Evolutionary conservation across 92 coral and sea anemone species (phyloP).

Genomic region (Bergia sp.): DNA sequence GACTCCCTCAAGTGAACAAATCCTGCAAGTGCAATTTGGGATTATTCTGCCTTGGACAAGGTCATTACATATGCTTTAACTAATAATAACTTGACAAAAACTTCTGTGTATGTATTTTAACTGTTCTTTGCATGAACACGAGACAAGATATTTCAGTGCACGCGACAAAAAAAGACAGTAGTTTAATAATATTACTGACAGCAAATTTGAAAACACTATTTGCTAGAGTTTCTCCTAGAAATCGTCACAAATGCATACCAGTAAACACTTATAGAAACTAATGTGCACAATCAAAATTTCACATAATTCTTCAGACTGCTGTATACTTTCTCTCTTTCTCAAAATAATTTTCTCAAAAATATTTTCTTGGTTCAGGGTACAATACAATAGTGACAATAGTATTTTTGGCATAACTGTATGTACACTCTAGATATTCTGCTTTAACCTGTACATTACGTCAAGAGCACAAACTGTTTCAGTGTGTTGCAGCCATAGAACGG

Average conservation of each 20-base stretch:
- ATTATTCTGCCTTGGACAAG: too few species aligned
- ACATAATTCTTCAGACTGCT: neutral
- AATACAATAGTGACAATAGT: conserved; percentile 1
- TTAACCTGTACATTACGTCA: neutral
- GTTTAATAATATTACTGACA: neutral
- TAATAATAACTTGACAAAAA: neutral
- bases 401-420: conserved; percentile 3
- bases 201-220: neutral
- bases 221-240: neutral
- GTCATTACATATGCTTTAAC: too few species aligned
- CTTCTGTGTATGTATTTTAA: neutral
- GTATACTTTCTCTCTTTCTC: neutral
- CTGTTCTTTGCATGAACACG: neutral
- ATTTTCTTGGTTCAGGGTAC: conserved; percentile 13
- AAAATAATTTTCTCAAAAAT: conserved; percentile 39
- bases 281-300: neutral
- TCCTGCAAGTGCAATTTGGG: too few species aligned
- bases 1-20: neutral
- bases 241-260: too few species aligned
- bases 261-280: too few species aligned
- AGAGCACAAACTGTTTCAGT: neutral
- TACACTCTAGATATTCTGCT: conserved; percentile 19
- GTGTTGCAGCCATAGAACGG: neutral
- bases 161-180: neutral
- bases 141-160: neutral